Evolutionary conservation across 2,797 vertebrate genomes (phyloP).

Genomic region (Muscicapa striata): DNA sequence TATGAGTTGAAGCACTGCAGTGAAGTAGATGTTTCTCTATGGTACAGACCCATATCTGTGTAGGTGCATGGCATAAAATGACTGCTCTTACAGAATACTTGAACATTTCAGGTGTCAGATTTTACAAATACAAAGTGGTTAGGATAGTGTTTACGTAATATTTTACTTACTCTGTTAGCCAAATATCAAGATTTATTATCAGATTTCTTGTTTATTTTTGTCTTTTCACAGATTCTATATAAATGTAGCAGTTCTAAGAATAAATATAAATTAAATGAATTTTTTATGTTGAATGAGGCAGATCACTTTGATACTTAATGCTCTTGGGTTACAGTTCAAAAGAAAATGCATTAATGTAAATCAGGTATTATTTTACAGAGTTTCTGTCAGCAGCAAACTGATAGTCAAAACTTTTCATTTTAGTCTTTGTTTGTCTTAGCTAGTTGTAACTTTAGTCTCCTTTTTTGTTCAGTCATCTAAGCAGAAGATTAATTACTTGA

Average conservation of each 20-base stretch:
- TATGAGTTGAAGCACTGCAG: not conserved
- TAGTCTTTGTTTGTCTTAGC: not conserved
- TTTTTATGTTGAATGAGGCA: not conserved
- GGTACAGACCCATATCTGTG: not conserved
- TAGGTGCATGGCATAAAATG: rapidly evolving
- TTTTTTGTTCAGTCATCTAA: not conserved
- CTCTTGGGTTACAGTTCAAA: not conserved
- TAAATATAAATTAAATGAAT: not conserved
- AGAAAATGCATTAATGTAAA: not conserved
- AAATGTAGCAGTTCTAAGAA: not conserved
- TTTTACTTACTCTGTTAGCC: not conserved
- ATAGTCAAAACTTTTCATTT: not conserved
- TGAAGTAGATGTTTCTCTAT: not conserved
- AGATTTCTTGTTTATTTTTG: not conserved
- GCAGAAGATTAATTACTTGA: not conserved
- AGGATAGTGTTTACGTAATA: not conserved
- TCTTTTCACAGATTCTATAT: not conserved
- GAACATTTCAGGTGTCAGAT: not conserved
- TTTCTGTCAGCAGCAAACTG: not conserved
- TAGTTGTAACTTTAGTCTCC: not conserved
- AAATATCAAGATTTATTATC: not conserved
- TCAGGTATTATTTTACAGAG: not conserved
- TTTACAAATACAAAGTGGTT: not conserved
- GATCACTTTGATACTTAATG: not conserved
- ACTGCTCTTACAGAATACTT: not conserved